phyloP scores from a whole-genome alignment of 2,888 invertebrate species.

The Eupithecia inturbata region DNA sequence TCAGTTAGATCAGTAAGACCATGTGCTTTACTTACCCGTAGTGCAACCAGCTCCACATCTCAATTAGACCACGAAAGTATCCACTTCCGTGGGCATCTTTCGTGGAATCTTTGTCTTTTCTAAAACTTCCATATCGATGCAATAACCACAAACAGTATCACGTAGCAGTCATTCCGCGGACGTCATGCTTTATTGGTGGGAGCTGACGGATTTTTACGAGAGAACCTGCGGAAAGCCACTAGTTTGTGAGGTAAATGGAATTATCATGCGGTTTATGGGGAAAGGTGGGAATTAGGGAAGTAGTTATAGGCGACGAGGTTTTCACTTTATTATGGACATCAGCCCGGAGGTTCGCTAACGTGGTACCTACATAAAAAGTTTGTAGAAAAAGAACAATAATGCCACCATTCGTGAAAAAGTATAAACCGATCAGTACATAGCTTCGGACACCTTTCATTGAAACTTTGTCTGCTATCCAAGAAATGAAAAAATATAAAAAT shows the following conservation, averaged over 20 bases:
- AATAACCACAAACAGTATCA: conserved; percentile 63
- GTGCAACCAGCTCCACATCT: background rate
- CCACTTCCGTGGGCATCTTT: background rate
- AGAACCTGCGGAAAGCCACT: conserved; percentile 55
- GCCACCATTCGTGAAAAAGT: background rate
- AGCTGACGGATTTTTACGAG: conserved; percentile 73
- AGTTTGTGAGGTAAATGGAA: conserved; percentile 42
- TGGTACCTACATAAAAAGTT: too few species aligned
- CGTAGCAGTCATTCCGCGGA: conserved; percentile 70
- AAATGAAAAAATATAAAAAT: too few species aligned
- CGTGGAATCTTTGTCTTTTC: conserved; percentile 6
- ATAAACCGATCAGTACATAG: background rate
- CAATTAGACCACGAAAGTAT: background rate
- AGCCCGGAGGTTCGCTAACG: background rate
- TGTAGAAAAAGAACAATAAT: too few species aligned
- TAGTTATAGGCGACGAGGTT: conserved; percentile 1
- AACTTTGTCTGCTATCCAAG: too few species aligned
- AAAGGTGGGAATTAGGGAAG: conserved; percentile 19
- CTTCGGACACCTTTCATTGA: too few species aligned
- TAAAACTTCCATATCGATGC: conserved; percentile 17
- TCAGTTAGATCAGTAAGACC: background rate
- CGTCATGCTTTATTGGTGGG: conserved; percentile 68
- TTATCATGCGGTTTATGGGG: conserved; percentile 40
- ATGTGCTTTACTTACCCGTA: background rate
- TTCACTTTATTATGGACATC: background rate